Conservation (phyloP, 1,140 invertebrate genomes). For the Lasaia peninsularis region DNA sequence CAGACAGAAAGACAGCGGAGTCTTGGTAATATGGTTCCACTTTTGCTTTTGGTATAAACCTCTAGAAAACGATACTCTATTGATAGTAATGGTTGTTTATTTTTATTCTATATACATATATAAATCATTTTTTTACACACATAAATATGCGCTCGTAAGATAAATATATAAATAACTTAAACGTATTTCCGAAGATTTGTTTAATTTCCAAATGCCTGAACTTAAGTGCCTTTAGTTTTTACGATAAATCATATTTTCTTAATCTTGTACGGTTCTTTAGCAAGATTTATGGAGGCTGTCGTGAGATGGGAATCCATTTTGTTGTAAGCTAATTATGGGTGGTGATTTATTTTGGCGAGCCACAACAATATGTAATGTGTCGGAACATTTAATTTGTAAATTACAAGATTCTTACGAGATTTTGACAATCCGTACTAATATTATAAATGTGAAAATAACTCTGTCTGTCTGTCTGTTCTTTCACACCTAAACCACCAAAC, state of each 20-base stretch:
- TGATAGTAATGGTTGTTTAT: too few species aligned
- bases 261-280: neutral
- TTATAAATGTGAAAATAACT: too few species aligned
- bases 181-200: neutral
- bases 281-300: slow-evolving; percentile 2
- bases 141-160: too few species aligned
- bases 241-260: slow-evolving; percentile 6
- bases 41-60: too few species aligned
- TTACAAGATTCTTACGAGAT: too few species aligned
- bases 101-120: neutral
- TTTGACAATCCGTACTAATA: too few species aligned
- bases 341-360: neutral
- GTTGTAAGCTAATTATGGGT: neutral
- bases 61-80: too few species aligned
- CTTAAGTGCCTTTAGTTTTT: slow-evolving; percentile 9
- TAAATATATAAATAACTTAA: neutral
- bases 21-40: too few species aligned
- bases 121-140: too few species aligned
- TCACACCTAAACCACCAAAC: too few species aligned
- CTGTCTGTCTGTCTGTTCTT: too few species aligned
- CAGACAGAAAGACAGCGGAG: too few species aligned
- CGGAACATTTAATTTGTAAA: neutral
- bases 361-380: neutral
- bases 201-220: neutral
- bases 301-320: neutral